Conservation (phyloP, 1,140 invertebrate genomes). For the Hyles euphorbiae region DNA sequence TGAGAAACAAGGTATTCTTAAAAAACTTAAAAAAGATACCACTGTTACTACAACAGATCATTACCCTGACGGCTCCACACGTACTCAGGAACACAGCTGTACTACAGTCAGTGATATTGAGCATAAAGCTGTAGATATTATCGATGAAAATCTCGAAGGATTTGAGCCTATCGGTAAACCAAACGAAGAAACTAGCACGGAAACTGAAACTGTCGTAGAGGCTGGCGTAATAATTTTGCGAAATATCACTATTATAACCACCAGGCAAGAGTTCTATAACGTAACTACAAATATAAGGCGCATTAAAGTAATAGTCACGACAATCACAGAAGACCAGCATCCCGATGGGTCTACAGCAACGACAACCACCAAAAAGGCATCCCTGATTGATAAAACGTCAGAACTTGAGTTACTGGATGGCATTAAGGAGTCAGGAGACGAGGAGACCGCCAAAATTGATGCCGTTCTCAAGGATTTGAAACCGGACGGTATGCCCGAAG, state of each 20-base stretch:
- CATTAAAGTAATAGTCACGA: slow-evolving; percentile 56
- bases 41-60: slow-evolving; percentile 60
- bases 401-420: no score
- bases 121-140: slow-evolving; percentile 24
- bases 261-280: slow-evolving; percentile 47
- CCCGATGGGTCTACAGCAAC: slow-evolving; percentile 62
- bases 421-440: no score
- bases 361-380: slow-evolving; percentile 61
- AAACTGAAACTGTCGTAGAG: slow-evolving; percentile 43
- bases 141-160: slow-evolving; percentile 47
- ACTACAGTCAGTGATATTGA: slow-evolving; percentile 43
- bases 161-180: slow-evolving; percentile 44
- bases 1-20: slow-evolving; percentile 38
- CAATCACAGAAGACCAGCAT: slow-evolving; percentile 60
- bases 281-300: slow-evolving; percentile 38
- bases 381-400: slow-evolving; percentile 33
- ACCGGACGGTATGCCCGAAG: slow-evolving; percentile 38
- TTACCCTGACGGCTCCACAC: slow-evolving; percentile 63
- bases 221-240: slow-evolving; percentile 48
- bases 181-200: slow-evolving; percentile 37
- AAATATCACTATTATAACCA: slow-evolving; percentile 53
- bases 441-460: slow-evolving; percentile 20
- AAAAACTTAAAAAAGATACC: slow-evolving; percentile 58
- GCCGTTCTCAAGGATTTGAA: slow-evolving; percentile 34
- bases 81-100: slow-evolving; percentile 48